Evolutionary conservation across 2,113 vertebrate species (phyloP).

Genomic region (Vulpes lagopus): DNA sequence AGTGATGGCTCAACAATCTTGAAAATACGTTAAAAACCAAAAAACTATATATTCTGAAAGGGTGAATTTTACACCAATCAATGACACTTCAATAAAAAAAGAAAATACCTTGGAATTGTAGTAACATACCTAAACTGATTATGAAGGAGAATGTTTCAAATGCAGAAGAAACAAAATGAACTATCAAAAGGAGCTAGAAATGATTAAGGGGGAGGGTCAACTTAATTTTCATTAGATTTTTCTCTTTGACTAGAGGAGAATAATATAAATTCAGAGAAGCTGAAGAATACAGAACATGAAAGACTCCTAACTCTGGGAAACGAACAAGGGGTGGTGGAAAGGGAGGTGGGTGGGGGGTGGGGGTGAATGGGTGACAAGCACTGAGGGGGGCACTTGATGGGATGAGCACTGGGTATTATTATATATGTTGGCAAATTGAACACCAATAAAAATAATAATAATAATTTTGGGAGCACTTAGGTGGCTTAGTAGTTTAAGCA

Average conservation of each 20-base stretch:
- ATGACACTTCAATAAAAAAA: background rate
- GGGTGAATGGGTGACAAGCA: too few species aligned
- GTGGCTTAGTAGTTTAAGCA: too few species aligned
- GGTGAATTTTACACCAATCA: background rate
- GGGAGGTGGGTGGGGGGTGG: too few species aligned
- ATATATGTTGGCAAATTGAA: too few species aligned
- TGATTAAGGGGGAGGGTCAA: too few species aligned
- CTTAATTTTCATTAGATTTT: background rate
- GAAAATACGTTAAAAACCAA: background rate
- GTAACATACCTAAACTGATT: background rate
- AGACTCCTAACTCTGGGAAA: too few species aligned
- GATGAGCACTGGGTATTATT: too few species aligned
- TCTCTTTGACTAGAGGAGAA: background rate
- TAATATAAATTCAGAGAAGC: background rate
- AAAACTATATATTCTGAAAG: background rate
- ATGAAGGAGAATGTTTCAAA: background rate
- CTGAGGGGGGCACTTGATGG: too few species aligned
- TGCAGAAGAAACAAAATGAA: background rate
- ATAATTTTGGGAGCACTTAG: too few species aligned
- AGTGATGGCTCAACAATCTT: background rate
- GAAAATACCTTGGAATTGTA: background rate
- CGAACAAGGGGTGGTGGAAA: too few species aligned
- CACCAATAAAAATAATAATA: too few species aligned
- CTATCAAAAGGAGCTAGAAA: background rate
- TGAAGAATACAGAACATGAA: too few species aligned